These are phyloP conservation scores for Columba janthina DNA, from an alignment of 2,113 vertebrate species.

Conservation along the genomic window DNA sequence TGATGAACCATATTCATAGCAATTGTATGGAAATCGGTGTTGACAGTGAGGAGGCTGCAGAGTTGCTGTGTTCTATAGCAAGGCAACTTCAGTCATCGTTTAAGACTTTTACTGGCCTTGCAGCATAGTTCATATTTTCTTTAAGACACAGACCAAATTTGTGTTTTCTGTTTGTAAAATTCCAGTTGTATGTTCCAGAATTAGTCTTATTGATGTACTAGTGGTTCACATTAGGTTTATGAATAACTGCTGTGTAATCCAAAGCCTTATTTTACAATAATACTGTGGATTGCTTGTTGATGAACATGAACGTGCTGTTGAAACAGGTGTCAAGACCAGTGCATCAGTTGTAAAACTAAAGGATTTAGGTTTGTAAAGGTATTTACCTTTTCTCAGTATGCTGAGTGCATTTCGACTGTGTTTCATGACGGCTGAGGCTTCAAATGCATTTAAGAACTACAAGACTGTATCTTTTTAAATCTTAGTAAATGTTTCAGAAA, in stretches of 20 bases:
- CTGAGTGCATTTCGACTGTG: not conserved
- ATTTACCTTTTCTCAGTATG: not conserved
- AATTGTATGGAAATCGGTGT: not conserved
- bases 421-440: not conserved
- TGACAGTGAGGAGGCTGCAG: not conserved
- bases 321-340: not conserved
- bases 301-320: not conserved
- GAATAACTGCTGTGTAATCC: not conserved
- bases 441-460: not conserved
- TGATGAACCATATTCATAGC: not conserved
- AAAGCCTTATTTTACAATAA: not conserved
- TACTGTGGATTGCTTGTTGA: not conserved
- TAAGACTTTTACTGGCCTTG: not conserved
- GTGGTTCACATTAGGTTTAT: not conserved
- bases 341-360: not conserved
- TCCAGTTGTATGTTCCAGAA: not conserved
- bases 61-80: not conserved
- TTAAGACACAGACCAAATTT: fast-evolving
- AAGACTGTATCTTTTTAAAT: fast-evolving
- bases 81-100: not conserved
- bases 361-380: not conserved
- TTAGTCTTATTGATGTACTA: not conserved
- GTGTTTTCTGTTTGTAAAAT: not conserved
- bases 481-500: not conserved
- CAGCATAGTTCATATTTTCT: not conserved